phyloP scores from a whole-genome alignment of 2,113 vertebrate species.

The Phalacrocorax brasilianus region DNA sequence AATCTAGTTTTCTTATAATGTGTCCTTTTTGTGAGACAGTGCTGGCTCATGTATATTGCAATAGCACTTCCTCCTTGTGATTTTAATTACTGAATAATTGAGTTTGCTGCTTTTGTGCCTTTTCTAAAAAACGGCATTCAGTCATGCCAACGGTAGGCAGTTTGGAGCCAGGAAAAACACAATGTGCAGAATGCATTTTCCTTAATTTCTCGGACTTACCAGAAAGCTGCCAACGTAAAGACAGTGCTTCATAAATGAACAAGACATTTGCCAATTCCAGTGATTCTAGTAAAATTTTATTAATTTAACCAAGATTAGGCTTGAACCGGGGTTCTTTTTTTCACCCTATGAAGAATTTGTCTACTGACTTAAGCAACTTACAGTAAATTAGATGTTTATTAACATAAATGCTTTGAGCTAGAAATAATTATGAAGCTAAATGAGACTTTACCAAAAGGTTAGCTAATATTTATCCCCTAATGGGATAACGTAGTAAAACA shows the following conservation, averaged over 20 bases:
- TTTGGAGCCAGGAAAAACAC: constrained; percentile 35
- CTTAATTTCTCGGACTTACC: not conserved
- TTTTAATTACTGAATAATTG: constrained; percentile 48
- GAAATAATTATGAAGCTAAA: not conserved
- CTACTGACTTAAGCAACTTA: not conserved
- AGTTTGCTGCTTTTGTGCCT: constrained; percentile 78
- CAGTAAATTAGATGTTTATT: not conserved
- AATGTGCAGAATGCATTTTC: not conserved
- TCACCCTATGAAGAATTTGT: not conserved
- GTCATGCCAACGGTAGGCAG: constrained; percentile 60
- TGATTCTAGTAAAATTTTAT: not conserved
- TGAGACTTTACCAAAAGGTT: not conserved
- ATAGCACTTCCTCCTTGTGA: constrained; percentile 44
- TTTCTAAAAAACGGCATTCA: constrained; percentile 59
- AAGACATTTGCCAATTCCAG: not conserved
- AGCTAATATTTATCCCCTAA: not conserved
- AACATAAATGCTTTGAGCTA: not conserved
- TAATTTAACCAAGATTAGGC: not conserved
- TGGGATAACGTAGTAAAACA: not conserved
- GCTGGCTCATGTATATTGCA: constrained; percentile 60
- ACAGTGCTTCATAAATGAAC: not conserved
- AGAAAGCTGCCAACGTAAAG: not conserved
- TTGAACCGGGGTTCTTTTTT: not conserved
- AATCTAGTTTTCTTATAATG: constrained; percentile 29
- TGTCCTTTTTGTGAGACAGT: constrained; percentile 55